phyloP scores from a whole-genome alignment of 2,888 invertebrate genomes.

The Cetonia aurata region DNA sequence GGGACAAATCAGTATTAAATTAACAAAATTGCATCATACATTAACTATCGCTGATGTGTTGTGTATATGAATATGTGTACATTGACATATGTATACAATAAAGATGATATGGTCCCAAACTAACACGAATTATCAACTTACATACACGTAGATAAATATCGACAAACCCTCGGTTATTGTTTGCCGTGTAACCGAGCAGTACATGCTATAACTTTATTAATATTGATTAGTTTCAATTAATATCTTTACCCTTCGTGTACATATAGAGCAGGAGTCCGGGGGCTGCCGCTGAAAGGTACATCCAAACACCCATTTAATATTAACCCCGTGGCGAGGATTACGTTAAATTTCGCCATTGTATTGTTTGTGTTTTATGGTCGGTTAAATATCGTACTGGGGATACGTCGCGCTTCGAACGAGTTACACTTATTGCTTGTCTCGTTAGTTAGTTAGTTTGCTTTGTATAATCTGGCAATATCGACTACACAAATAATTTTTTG shows the following conservation, averaged over 20 bases:
- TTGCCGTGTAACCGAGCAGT: slow-evolving; percentile 38
- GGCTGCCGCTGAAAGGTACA: slow-evolving; percentile 60
- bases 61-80: too few relatives aligned
- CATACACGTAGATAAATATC: slow-evolving; percentile 22
- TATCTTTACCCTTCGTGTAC: slow-evolving; percentile 55
- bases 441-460: too few relatives aligned
- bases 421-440: too few relatives aligned
- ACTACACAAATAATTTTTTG: too few relatives aligned
- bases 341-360: slow-evolving; percentile 47
- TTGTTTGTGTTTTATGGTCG: slow-evolving; percentile 49
- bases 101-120: too few relatives aligned
- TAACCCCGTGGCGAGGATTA: slow-evolving; percentile 56
- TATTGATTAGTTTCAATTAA: slow-evolving; percentile 65
- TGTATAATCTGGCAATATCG: too few relatives aligned
- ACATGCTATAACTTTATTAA: slow-evolving; percentile 60
- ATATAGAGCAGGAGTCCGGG: slow-evolving; percentile 44
- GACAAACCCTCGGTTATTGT: slow-evolving; percentile 28
- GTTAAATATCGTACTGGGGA: slow-evolving; percentile 36
- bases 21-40: too few relatives aligned
- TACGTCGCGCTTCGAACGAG: background rate
- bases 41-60: too few relatives aligned
- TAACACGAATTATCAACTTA: background rate
- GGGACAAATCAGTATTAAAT: too few relatives aligned
- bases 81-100: too few relatives aligned
- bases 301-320: slow-evolving; percentile 63